These are phyloP conservation scores for Bombus ignitus DNA, from an alignment of 1,140 invertebrate genomes.

Conservation along the genomic window DNA sequence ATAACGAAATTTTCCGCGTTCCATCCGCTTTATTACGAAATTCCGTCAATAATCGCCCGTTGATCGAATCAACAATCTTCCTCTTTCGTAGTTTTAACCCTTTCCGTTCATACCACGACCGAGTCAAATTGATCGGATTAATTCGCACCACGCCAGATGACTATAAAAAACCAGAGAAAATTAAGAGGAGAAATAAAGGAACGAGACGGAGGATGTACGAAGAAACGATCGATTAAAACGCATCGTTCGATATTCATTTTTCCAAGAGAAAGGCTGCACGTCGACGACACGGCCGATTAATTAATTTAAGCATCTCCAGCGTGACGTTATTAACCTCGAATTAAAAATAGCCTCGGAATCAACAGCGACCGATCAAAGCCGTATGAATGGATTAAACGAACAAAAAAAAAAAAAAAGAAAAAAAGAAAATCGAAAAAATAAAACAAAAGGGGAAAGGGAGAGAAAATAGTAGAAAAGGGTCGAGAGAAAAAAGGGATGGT, in stretches of 20 bases:
- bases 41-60: conserved; percentile 59
- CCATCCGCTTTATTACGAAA: conserved; percentile 62
- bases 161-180: neutral
- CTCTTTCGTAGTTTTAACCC: neutral
- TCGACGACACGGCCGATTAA: conserved; percentile 15
- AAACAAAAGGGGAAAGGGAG: neutral
- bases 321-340: conserved; percentile 5
- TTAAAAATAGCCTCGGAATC: conserved; percentile 9
- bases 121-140: conserved; percentile 45
- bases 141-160: neutral
- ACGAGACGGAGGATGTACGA: neutral
- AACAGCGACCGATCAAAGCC: neutral
- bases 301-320: conserved; percentile 12
- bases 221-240: conserved; percentile 10
- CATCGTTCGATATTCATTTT: conserved; percentile 5
- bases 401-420: neutral
- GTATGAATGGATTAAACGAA: neutral
- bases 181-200: neutral
- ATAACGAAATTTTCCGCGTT: conserved; percentile 65
- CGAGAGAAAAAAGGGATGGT: neutral
- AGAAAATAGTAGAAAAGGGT: neutral
- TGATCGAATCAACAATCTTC: conserved; percentile 53
- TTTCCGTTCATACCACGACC: neutral
- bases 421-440: neutral
- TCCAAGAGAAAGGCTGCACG: neutral